A percentile compares a stretch with the other conserved stretches of the same genome.
phyloP scores from a whole-genome alignment of 2,797 vertebrate species.

The Protonibea diacanthus region DNA sequence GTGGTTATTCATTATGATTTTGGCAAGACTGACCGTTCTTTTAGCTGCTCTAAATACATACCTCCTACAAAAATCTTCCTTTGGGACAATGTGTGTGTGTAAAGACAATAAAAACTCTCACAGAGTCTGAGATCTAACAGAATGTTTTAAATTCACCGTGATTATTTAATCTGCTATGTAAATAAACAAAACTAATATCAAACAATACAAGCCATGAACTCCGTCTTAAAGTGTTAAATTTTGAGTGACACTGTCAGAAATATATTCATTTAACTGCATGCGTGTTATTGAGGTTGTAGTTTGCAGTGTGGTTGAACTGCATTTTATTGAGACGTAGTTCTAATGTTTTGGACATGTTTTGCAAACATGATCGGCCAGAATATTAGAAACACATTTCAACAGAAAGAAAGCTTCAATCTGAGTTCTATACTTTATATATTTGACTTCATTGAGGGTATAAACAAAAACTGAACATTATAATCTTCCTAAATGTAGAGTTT shows the following conservation, averaged over 20 bases:
- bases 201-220: background rate
- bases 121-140: constrained; percentile 29
- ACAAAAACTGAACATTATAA: no score
- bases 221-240: background rate
- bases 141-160: constrained; percentile 28
- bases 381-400: background rate
- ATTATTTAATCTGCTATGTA: constrained; percentile 27
- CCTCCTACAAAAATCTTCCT: constrained; percentile 28
- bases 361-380: background rate
- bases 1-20: constrained; percentile 47
- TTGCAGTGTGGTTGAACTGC: background rate
- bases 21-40: constrained; percentile 42
- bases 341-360: background rate
- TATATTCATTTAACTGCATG: background rate
- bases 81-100: constrained; percentile 26
- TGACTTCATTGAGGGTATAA: no score
- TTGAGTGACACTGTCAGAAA: background rate
- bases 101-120: constrained; percentile 23
- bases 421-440: no score
- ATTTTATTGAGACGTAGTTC: background rate
- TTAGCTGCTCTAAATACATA: constrained; percentile 45
- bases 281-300: background rate
- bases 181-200: no score
- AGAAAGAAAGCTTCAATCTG: background rate
- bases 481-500: no score